Evolutionary conservation across 2,888 invertebrate species (phyloP).

Genomic region (Himalopsyche kuldschensis): DNA sequence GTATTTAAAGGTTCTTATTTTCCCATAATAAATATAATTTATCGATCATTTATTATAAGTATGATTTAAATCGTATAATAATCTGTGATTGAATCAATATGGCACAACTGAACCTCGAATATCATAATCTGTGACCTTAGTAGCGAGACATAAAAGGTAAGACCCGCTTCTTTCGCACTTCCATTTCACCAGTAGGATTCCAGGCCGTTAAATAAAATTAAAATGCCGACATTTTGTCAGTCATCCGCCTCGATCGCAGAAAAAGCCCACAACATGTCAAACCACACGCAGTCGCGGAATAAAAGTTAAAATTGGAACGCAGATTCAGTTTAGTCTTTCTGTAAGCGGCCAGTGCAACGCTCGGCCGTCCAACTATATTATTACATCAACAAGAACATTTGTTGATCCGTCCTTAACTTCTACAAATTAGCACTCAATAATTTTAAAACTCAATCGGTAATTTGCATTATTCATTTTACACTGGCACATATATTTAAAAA

Average conservation of each 20-base stretch:
- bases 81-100: neutral
- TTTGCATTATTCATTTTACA: neutral
- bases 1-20: too few species aligned
- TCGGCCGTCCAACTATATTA: neutral
- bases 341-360: neutral
- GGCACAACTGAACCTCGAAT: neutral
- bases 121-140: neutral
- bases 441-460: neutral
- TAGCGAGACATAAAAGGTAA: neutral
- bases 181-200: neutral
- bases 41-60: too few species aligned
- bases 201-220: neutral
- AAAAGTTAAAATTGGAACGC: neutral
- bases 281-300: neutral
- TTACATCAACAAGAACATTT: neutral
- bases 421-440: neutral
- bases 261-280: neutral
- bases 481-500: too few species aligned
- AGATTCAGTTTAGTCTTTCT: neutral
- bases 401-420: neutral
- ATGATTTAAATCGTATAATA: too few species aligned
- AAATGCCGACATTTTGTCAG: neutral
- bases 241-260: neutral
- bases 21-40: too few species aligned
- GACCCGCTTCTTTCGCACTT: neutral